These are phyloP conservation scores for Callipepla squamata DNA, from an alignment of 2,113 vertebrate species.

Conservation along the genomic window DNA sequence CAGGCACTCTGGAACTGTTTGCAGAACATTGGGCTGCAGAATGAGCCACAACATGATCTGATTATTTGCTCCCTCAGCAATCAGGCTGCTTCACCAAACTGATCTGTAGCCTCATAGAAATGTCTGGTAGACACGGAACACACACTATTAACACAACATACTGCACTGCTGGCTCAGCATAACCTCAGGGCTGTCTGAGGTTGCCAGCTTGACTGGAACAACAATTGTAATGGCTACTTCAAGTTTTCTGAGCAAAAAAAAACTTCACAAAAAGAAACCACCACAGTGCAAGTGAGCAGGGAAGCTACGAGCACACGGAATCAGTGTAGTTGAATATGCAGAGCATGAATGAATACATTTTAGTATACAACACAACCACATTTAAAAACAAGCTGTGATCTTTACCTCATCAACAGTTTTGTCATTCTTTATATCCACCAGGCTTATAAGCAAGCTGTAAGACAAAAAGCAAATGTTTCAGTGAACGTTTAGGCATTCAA, in stretches of 20 bases:
- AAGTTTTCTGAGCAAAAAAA: background rate
- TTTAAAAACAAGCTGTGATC: background rate
- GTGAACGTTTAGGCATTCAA: background rate
- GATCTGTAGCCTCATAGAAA: background rate
- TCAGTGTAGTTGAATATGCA: background rate
- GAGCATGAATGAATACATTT: background rate
- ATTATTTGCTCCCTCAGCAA: background rate
- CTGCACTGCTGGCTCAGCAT: fast-evolving
- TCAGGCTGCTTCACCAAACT: background rate
- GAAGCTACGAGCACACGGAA: background rate
- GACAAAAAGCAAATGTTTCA: conserved; percentile 9
- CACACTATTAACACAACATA: background rate
- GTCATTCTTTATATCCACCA: conserved; percentile 88
- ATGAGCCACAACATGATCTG: background rate
- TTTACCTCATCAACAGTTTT: conserved; percentile 89
- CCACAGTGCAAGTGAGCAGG: background rate
- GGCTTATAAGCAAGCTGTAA: conserved; percentile 86
- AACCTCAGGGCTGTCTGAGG: background rate
- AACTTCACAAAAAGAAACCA: background rate
- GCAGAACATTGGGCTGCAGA: background rate
- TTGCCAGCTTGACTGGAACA: background rate
- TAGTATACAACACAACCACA: background rate
- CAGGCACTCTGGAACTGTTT: background rate
- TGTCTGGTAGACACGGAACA: background rate
- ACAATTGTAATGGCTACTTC: background rate